Evolutionary conservation across 2,797 vertebrate genomes (phyloP).

Genomic region (Sciurus carolinensis): DNA sequence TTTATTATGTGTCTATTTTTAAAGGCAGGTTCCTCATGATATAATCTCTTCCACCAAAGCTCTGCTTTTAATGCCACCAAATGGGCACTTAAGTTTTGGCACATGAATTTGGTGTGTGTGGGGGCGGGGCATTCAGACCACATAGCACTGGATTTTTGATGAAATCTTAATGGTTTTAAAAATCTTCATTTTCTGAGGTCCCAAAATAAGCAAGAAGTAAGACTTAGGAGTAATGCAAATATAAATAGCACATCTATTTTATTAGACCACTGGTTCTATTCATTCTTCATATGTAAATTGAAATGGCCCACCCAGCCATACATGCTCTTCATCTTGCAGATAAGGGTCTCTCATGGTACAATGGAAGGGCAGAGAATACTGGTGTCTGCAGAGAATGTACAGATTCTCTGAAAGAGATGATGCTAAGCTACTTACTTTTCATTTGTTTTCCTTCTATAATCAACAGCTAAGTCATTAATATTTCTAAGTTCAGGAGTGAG

Average conservation of each 20-base stretch:
- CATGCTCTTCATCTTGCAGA: neutral
- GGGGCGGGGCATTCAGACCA: neutral
- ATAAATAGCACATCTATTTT: neutral
- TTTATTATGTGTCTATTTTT: neutral
- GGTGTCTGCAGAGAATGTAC: neutral
- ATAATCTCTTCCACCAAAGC: neutral
- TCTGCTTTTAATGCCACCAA: neutral
- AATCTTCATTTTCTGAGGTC: neutral
- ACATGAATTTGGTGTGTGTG: neutral
- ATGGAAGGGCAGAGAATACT: neutral
- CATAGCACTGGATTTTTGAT: neutral
- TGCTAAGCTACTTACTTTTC: neutral
- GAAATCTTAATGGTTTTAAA: neutral
- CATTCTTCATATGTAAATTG: neutral
- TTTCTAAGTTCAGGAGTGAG: neutral
- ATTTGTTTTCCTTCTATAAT: neutral
- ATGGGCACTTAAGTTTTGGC: neutral
- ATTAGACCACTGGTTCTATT: neutral
- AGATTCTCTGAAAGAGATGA: neutral
- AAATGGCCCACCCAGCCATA: neutral
- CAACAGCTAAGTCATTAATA: neutral
- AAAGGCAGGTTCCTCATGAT: neutral
- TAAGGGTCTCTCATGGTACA: neutral
- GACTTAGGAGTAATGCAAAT: neutral
- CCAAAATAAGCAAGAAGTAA: constrained; percentile 17